Conservation (phyloP, 2,113 vertebrate genomes). For the Prionailurus viverrinus region DNA sequence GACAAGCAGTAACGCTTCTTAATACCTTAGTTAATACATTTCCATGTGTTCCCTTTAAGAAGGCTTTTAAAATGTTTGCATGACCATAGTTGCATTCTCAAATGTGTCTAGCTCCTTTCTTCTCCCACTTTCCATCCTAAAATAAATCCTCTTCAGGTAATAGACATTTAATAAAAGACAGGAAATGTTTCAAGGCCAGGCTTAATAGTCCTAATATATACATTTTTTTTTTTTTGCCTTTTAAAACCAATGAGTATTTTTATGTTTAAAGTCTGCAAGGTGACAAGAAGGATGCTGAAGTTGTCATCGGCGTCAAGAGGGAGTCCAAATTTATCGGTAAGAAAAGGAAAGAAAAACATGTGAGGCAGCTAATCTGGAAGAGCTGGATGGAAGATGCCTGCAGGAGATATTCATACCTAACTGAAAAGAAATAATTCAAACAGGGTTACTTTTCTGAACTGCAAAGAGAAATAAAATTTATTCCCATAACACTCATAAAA, state of each 20-base stretch:
- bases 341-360: conserved; percentile 51
- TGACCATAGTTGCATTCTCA: neutral
- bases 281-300: conserved; percentile 11
- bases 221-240: neutral
- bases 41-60: neutral
- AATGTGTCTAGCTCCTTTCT: neutral
- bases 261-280: conserved; percentile 32
- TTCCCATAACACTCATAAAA: neutral
- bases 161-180: neutral
- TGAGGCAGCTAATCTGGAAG: conserved; percentile 32
- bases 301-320: conserved; percentile 14
- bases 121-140: neutral
- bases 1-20: neutral
- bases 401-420: neutral
- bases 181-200: neutral
- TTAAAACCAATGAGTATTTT: conserved; percentile 17
- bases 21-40: neutral
- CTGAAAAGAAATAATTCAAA: neutral
- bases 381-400: neutral
- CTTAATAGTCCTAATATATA: neutral
- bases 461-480: neutral
- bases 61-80: neutral
- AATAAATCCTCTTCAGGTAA: conserved; percentile 27
- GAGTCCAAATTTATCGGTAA: neutral
- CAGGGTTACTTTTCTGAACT: neutral